Evolutionary conservation across 2,113 vertebrate species (phyloP).

Genomic region (Ceyx cyanopectus): DNA sequence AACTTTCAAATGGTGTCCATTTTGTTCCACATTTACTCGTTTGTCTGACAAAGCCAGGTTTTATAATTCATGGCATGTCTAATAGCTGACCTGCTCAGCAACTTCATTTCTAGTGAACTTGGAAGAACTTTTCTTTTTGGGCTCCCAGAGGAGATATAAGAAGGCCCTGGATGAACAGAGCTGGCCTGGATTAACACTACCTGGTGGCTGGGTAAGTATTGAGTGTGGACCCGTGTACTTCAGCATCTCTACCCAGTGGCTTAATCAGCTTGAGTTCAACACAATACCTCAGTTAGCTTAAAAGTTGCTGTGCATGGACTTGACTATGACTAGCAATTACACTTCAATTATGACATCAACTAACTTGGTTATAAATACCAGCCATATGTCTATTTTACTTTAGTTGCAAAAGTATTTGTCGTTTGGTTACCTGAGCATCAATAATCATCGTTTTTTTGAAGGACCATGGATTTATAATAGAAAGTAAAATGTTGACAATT

Average conservation of each 20-base stretch:
- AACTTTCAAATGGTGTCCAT: not conserved
- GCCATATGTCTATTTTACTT: not conserved
- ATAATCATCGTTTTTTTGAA: not conserved
- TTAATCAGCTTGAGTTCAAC: not conserved
- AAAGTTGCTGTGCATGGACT: not conserved
- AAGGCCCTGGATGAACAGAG: not conserved
- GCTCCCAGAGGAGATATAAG: not conserved
- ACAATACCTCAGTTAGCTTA: not conserved
- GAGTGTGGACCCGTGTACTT: not conserved
- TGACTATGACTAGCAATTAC: not conserved
- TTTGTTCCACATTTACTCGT: not conserved
- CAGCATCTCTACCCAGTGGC: not conserved
- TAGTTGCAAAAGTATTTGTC: not conserved
- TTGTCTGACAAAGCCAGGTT: not conserved
- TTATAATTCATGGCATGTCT: accelerated
- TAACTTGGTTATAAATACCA: not conserved
- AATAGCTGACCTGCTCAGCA: not conserved
- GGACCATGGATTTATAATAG: not conserved
- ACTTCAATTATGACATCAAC: not conserved
- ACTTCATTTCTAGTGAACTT: not conserved
- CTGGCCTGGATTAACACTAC: not conserved
- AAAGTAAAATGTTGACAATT: not conserved
- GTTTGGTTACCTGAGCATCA: not conserved
- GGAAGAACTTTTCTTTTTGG: not conserved
- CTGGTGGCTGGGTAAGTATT: not conserved